Evolutionary conservation across 1,140 invertebrate species (phyloP).

Genomic region (Hycleus phaleratus): DNA sequence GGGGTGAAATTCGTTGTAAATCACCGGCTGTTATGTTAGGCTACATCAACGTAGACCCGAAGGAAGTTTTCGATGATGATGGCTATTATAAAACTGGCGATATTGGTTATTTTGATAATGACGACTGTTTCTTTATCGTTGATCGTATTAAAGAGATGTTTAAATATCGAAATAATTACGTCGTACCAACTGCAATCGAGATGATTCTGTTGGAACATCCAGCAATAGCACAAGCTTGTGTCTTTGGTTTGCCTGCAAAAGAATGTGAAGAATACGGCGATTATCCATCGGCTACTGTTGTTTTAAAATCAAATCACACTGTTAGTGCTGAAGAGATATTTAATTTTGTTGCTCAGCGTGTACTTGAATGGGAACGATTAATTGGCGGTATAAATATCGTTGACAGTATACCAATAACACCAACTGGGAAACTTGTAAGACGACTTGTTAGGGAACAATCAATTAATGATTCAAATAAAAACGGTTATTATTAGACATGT

Average conservation of each 20-base stretch:
- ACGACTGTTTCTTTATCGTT: conserved; percentile 57
- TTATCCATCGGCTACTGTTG: conserved; percentile 1
- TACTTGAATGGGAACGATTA: not conserved
- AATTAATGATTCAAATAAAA: no score
- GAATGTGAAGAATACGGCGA: conserved; percentile 2
- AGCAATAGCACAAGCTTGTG: conserved; percentile 38
- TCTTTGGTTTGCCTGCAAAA: not conserved
- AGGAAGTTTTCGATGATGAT: conserved; percentile 55
- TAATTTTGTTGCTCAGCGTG: not conserved
- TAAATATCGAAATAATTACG: conserved; percentile 53
- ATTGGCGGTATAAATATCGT: conserved; percentile 5
- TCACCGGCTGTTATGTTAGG: conserved; percentile 45
- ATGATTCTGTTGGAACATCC: conserved; percentile 52
- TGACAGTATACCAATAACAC: conserved; percentile 1
- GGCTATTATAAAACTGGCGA: conserved; percentile 59
- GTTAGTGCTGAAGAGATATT: not conserved
- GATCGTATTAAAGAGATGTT: conserved; percentile 66
- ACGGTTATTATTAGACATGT: no score
- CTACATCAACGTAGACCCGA: conserved; percentile 51
- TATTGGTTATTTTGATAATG: conserved; percentile 56
- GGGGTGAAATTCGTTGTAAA: conserved; percentile 50
- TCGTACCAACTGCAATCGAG: conserved; percentile 52
- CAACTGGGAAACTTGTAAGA: conserved; percentile 6
- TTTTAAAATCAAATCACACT: conserved; percentile 1
- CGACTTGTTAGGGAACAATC: not conserved